Conservation (phyloP, 2,888 invertebrate genomes). For the Epirrhoe alternata region DNA sequence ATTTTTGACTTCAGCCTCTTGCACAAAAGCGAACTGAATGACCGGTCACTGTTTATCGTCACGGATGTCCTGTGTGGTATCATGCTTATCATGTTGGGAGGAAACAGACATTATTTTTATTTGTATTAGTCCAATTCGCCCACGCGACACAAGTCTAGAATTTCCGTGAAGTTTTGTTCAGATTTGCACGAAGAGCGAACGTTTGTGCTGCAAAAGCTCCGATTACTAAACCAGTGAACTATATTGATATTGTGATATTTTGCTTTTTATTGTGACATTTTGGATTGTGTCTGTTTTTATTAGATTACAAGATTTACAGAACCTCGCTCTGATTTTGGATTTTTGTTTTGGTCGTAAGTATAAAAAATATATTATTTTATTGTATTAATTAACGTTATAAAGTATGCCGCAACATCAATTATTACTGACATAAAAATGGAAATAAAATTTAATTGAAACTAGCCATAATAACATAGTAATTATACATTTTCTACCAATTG, state of each 20-base stretch:
- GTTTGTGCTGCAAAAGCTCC: conserved; percentile 37
- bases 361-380: neutral
- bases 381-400: no score
- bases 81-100: conserved; percentile 70
- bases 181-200: conserved; percentile 54
- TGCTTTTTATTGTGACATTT: neutral
- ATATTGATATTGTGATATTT: neutral
- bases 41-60: conserved; percentile 73
- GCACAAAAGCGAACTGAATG: conserved; percentile 46
- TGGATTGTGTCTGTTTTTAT: conserved; percentile 3
- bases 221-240: neutral
- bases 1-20: conserved; percentile 21
- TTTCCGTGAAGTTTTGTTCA: conserved; percentile 60
- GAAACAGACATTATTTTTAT: conserved; percentile 80
- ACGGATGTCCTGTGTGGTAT: conserved; percentile 76
- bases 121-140: conserved; percentile 67
- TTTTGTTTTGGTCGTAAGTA: neutral
- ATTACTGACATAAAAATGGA: no score
- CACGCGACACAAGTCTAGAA: conserved; percentile 66
- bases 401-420: no score
- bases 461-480: no score
- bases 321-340: neutral
- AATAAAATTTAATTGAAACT: no score
- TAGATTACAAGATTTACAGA: neutral
- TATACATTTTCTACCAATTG: no score